Base-by-base conservation (phyloP, 2,113 vertebrate genomes). In the Narcine bancroftii region DNA sequence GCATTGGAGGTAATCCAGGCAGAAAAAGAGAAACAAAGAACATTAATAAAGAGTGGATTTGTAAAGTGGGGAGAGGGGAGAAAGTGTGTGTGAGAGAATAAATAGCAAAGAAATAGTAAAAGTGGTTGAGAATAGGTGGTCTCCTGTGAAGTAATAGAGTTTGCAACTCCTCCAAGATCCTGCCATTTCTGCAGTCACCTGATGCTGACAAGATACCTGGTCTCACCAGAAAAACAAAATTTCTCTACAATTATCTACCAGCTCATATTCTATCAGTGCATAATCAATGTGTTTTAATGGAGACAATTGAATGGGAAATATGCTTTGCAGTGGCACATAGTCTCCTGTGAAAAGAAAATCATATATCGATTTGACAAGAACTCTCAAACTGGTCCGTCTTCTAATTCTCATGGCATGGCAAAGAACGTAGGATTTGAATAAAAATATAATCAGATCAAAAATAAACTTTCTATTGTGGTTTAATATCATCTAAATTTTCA, bases 341-440 rank as follows among this genome's bases (percentile, higher is more conserved):
- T 29, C 79, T 53, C 45, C 33, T 26, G 47, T 33, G 47, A 53
- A 53, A 83, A 83, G 47, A 13, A 9, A 47, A 26, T 26, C 33
- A 83, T 83, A 83, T 33, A 83, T 83, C 79, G 53, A 83, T 45
- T 10, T 83, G 79, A 50, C 45, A 83, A 21, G 47, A 26, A 83
- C 47, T 83, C 4, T 47, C 79, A 45, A 50, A 50, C 45, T 83
- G 79, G 47, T 50, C 79, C 45, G 53, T 50, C 29, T 83, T 53
- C 45, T 26, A 83, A 24, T 2, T 47, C 47, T 47, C 79, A 83
- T 26, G 24, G 2, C 6, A 21, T 2, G 47, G 79, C 29, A 1
- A 47, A 53, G 26, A 47, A 47, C 24, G 53, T 53, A 53, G 29
- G 33, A 45, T 83, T 50, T 47, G 79, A 83, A 29, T 17, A 29